phyloP scores from a whole-genome alignment of 2,888 invertebrate species.

The Drosophila dives region DNA sequence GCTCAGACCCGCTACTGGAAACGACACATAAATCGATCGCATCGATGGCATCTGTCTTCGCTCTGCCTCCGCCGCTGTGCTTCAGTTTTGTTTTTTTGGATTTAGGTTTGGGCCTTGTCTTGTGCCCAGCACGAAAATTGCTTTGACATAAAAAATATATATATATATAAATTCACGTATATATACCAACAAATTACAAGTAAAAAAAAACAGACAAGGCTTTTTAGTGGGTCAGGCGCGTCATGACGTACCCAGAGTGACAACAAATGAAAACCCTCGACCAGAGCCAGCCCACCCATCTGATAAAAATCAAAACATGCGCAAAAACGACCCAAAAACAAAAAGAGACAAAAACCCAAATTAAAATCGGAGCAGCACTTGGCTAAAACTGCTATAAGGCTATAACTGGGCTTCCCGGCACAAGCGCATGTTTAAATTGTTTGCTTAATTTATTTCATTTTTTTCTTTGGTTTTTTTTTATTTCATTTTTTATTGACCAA shows the following conservation, averaged over 20 bases:
- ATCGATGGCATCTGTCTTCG: slow-evolving; percentile 26
- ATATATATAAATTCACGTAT: neutral
- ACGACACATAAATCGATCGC: slow-evolving; percentile 48
- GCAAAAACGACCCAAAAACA: slow-evolving; percentile 61
- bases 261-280: slow-evolving; percentile 54
- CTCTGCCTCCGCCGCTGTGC: neutral
- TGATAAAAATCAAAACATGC: slow-evolving; percentile 81
- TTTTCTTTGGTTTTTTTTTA: slow-evolving; percentile 18
- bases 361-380: slow-evolving; percentile 77
- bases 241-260: slow-evolving; percentile 59
- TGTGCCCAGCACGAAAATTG: slow-evolving; percentile 79
- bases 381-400: slow-evolving; percentile 26
- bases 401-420: slow-evolving; percentile 69
- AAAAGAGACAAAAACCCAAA: slow-evolving; percentile 67
- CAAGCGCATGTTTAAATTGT: slow-evolving; percentile 75
- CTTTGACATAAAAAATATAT: slow-evolving; percentile 75
- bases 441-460: slow-evolving; percentile 73
- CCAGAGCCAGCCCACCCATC: slow-evolving; percentile 73
- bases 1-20: slow-evolving; percentile 49
- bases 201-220: slow-evolving; percentile 14
- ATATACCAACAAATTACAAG: slow-evolving; percentile 17
- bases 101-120: slow-evolving; percentile 35
- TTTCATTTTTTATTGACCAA: slow-evolving; percentile 31
- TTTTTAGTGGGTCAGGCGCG: slow-evolving; percentile 80
- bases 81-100: slow-evolving; percentile 8